Base-by-base conservation (phyloP, 2,113 vertebrate species). In the Urocitellus parryii region DNA sequence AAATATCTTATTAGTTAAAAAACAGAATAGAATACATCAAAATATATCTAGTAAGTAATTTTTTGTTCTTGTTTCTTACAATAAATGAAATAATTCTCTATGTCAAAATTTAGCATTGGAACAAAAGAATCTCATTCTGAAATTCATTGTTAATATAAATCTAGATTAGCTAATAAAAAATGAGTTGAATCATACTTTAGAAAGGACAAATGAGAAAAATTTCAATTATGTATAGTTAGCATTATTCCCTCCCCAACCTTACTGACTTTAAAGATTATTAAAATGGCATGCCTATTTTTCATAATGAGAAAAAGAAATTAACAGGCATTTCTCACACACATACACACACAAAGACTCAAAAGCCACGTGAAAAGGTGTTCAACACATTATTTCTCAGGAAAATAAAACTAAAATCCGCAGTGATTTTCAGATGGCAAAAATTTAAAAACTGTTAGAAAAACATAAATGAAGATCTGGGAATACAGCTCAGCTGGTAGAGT, bases 91-190 rank as follows among this genome's bases (percentile, higher is more conserved):
- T 37, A 77, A 51, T 88, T 95, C 42, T 32, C 48, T 83, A 32
- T 37, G 39, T 61, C 27, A 88, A n/a, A 51, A 51, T 58, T 91
- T 61, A 74, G 48, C n/a, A 34, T 32, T 68, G 8, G 34, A 94
- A 89, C 16, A 45, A 84, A 72, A 97, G 45, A 85, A 18, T 25
- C 8, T 92, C 63, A 80, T 70, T 94, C 39, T 94, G 90, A 95
- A 89, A 65, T 42, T 79, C 18, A 94, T 70, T 88, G 53, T 32
- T 58, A 53, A 29, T 87, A 95, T 58, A 91, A 91, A 94, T 45
- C 22, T 65, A 90, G 80, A 63, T 78, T 67, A 94, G 34, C 12
- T 80, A 87, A 87, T 37, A 79, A 90, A 91, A 81, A 95, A 61
- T 74, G n/a, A 80, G 16, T 10, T 83, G 63, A 95, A 32, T 29